Conservation (phyloP, 2,113 vertebrate species). For the Dromaius novaehollandiae region DNA sequence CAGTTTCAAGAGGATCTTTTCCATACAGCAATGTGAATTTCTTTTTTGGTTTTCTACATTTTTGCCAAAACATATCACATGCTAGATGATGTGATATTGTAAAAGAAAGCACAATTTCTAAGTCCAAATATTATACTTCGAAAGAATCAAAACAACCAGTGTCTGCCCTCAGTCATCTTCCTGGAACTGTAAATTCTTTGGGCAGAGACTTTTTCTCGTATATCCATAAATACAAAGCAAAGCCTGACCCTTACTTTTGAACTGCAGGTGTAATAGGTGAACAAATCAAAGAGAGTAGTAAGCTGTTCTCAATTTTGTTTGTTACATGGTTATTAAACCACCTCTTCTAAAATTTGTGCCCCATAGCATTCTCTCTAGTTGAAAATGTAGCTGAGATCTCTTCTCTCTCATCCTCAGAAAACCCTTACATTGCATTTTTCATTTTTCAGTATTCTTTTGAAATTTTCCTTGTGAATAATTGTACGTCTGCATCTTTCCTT, state of each 20-base stretch:
- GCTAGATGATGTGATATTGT: not conserved
- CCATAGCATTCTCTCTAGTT: not conserved
- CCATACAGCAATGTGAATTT: not conserved
- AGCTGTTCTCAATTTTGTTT: not conserved
- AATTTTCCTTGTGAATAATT: not conserved
- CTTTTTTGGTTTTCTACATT: not conserved
- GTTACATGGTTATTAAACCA: not conserved
- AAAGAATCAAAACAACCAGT: not conserved
- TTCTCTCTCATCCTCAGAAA: not conserved
- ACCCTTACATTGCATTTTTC: not conserved
- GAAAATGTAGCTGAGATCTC: not conserved
- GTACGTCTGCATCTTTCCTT: not conserved
- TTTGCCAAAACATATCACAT: not conserved
- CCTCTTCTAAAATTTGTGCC: not conserved
- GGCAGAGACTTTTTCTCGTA: not conserved
- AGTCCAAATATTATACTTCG: not conserved
- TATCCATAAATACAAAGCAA: not conserved
- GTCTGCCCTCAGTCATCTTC: not conserved
- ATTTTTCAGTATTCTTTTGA: not conserved
- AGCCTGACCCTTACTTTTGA: not conserved
- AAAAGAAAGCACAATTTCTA: not conserved
- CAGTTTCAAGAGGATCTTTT: not conserved
- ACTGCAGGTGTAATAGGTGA: not conserved
- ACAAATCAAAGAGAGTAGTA: not conserved
- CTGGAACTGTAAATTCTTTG: not conserved